A percentile compares a stretch with the other conserved stretches of the same genome.
These are phyloP conservation scores for Beris morrisii DNA, from an alignment of 2,888 invertebrate genomes.

Conservation along the genomic window DNA sequence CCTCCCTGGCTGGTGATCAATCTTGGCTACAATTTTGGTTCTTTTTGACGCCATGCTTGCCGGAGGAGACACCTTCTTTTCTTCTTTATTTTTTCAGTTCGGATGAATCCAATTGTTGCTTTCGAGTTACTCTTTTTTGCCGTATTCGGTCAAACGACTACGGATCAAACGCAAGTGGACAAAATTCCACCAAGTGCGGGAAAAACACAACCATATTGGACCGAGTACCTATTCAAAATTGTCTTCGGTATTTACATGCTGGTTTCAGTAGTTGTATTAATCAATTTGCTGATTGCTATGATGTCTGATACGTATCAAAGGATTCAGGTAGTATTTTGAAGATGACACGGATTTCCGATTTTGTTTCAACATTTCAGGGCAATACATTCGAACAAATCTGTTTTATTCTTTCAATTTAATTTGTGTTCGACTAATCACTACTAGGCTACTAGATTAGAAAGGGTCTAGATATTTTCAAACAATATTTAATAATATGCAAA, in stretches of 20 bases:
- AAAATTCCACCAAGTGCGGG: conserved; percentile 59
- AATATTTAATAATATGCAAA: too few relatives aligned
- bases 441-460: too few relatives aligned
- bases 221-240: conserved; percentile 83
- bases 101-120: conserved; percentile 87
- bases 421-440: background rate
- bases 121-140: conserved; percentile 99
- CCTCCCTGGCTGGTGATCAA: conserved; percentile 27
- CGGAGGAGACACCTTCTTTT: conserved; percentile 34
- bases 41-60: conserved; percentile 8
- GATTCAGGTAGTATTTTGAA: conserved; percentile 77
- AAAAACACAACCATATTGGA: conserved; percentile 75
- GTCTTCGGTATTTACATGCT: conserved; percentile 95
- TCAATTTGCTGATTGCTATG: conserved; percentile 99
- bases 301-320: conserved; percentile 99
- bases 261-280: conserved; percentile 98
- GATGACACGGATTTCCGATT: background rate
- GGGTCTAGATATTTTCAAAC: too few relatives aligned
- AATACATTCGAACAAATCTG: background rate
- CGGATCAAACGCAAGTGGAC: conserved; percentile 75
- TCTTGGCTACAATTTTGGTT: background rate
- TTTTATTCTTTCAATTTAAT: background rate
- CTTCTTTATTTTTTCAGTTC: conserved; percentile 65
- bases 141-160: conserved; percentile 92
- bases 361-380: background rate